These are phyloP conservation scores for Nasonia giraulti DNA, from an alignment of 1,140 invertebrate genomes.

Conservation along the genomic window DNA sequence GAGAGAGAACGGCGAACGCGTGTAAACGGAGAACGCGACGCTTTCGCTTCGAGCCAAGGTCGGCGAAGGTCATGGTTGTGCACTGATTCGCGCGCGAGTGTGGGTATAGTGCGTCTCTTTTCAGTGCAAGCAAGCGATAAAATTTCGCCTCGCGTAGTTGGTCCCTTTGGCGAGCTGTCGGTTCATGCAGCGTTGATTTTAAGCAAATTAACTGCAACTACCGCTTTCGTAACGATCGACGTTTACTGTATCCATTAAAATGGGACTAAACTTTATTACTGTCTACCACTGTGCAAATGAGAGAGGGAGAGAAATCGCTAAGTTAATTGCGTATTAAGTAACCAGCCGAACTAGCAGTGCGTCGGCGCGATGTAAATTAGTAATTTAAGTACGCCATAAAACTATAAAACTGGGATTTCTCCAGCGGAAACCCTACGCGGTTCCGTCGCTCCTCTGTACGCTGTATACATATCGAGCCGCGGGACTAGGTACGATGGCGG, in stretches of 20 bases:
- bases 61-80: slow-evolving; percentile 9
- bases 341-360: not conserved
- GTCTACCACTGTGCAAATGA: not conserved
- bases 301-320: not conserved
- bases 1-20: too few relatives aligned
- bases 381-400: not conserved
- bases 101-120: too few relatives aligned
- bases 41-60: slow-evolving; percentile 27
- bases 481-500: not conserved
- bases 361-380: too few relatives aligned
- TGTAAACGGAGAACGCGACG: too few relatives aligned
- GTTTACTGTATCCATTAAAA: not conserved
- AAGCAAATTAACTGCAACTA: not conserved
- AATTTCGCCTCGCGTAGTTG: too few relatives aligned
- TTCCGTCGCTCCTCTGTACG: too few relatives aligned
- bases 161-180: too few relatives aligned
- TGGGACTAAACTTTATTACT: not conserved
- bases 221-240: not conserved
- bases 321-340: not conserved
- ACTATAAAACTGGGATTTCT: not conserved
- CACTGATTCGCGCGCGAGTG: not conserved
- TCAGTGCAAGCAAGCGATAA: too few relatives aligned
- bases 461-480: not conserved
- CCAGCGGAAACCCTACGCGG: not conserved
- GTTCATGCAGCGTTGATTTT: too few relatives aligned